Conservation (phyloP, 1,140 invertebrate species). For the Heliconius melpomene region DNA sequence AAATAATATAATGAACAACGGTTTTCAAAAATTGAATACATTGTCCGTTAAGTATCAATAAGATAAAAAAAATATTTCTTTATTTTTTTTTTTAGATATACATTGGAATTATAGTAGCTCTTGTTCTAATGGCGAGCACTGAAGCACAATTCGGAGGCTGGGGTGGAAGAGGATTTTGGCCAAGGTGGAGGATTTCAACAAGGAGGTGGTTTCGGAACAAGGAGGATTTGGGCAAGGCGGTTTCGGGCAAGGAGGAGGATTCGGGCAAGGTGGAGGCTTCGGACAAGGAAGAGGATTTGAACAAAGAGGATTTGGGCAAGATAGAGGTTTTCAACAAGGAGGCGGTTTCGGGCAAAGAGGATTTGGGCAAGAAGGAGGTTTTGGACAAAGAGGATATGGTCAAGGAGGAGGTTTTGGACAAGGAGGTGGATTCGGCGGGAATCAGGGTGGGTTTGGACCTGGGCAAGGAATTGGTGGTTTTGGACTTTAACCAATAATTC, state of each 20-base stretch:
- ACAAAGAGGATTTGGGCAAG: background rate
- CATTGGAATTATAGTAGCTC: background rate
- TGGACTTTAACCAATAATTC: conserved; percentile 6
- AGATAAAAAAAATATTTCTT: no score
- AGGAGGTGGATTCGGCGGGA: conserved; percentile 22
- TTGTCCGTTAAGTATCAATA: no score
- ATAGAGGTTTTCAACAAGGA: background rate
- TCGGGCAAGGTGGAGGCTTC: background rate
- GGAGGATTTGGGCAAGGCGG: background rate
- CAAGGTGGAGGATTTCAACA: background rate
- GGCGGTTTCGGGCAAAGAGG: background rate
- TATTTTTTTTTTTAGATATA: background rate
- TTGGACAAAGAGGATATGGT: background rate
- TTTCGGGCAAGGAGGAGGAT: background rate
- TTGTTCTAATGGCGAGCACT: background rate
- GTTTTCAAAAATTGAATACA: no score
- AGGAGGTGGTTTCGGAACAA: background rate
- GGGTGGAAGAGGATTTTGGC: background rate
- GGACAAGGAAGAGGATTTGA: background rate
- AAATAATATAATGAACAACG: no score
- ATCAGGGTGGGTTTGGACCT: conserved; percentile 3
- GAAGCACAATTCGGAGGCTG: background rate
- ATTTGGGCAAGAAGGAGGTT: conserved; percentile 10
- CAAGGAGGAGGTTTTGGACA: conserved; percentile 24
- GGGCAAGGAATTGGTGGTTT: conserved; percentile 30